Evolutionary conservation across 2,888 invertebrate genomes (phyloP).

Genomic region (Aphelenchoides bicaudatus): DNA sequence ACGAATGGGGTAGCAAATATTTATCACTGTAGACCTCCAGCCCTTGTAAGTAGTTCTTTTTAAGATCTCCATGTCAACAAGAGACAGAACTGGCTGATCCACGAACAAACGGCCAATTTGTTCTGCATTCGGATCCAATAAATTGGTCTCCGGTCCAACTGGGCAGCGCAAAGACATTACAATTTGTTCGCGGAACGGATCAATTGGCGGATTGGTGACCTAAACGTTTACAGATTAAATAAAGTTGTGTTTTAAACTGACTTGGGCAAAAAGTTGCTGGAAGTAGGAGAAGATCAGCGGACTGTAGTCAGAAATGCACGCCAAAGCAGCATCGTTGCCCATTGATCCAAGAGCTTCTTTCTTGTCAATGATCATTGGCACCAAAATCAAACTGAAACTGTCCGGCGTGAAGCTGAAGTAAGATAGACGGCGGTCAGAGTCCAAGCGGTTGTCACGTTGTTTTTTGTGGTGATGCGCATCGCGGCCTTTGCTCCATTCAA

Average conservation of each 20-base stretch:
- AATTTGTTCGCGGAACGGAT: constrained; percentile 96
- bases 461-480: not conserved
- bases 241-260: constrained; percentile 64
- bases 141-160: constrained; percentile 84
- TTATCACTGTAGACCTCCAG: constrained; percentile 79
- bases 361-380: constrained; percentile 94
- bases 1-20: constrained; percentile 78
- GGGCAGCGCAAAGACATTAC: constrained; percentile 97
- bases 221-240: constrained; percentile 38
- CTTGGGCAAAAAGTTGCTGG: constrained; percentile 97
- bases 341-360: constrained; percentile 97
- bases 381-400: constrained; percentile 83
- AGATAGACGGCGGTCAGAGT: constrained; percentile 77
- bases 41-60: constrained; percentile 78
- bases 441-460: constrained; percentile 40
- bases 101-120: constrained; percentile 87
- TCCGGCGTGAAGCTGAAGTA: constrained; percentile 91
- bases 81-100: constrained; percentile 86
- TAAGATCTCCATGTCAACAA: constrained; percentile 77
- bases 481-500: constrained; percentile 28
- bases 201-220: constrained; percentile 95
- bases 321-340: constrained; percentile 97
- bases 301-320: constrained; percentile 89
- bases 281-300: constrained; percentile 94
- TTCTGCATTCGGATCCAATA: constrained; percentile 76